Conservation (phyloP, 1,140 invertebrate species). For the Steinernema feltiae region DNA sequence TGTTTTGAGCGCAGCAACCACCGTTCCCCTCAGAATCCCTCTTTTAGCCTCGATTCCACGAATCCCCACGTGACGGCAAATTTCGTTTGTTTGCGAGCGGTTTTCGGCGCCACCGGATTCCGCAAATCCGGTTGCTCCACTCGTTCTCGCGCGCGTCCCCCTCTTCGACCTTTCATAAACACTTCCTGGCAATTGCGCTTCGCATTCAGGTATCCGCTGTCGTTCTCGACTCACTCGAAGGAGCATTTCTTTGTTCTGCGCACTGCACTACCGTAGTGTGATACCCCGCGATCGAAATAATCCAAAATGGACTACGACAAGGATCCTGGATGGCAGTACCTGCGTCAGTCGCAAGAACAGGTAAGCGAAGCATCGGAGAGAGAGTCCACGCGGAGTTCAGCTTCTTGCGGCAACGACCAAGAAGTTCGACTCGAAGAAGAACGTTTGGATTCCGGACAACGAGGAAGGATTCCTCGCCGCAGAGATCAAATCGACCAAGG, state of each 20-base stretch:
- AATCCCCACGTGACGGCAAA: background rate
- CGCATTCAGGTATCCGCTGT: background rate
- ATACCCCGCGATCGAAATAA: background rate
- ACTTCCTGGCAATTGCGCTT: background rate
- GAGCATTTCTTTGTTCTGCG: background rate
- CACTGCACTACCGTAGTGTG: background rate
- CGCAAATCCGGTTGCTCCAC: background rate
- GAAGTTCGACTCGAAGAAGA: conserved; percentile 47
- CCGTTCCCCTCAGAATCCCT: background rate
- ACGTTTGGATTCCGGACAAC: conserved; percentile 39
- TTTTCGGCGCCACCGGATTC: background rate
- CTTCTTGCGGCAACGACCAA: conserved; percentile 38
- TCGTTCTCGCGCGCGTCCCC: conserved; percentile 5
- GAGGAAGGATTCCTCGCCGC: conserved; percentile 72
- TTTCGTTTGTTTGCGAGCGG: background rate
- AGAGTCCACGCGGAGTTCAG: conserved; percentile 14
- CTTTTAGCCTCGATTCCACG: background rate
- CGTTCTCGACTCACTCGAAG: background rate
- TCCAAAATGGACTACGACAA: conserved; percentile 24
- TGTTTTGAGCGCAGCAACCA: background rate
- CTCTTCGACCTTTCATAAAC: background rate
- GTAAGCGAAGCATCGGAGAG: conserved; percentile 20
- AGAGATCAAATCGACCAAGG: conserved; percentile 95
- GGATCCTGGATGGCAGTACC: conserved; percentile 56
- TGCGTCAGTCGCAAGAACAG: conserved; percentile 53